A percentile compares a stretch with the other conserved stretches of the same genome.
Evolutionary conservation across 2,113 vertebrate species (phyloP).

Genomic region (Pollachius pollachius): DNA sequence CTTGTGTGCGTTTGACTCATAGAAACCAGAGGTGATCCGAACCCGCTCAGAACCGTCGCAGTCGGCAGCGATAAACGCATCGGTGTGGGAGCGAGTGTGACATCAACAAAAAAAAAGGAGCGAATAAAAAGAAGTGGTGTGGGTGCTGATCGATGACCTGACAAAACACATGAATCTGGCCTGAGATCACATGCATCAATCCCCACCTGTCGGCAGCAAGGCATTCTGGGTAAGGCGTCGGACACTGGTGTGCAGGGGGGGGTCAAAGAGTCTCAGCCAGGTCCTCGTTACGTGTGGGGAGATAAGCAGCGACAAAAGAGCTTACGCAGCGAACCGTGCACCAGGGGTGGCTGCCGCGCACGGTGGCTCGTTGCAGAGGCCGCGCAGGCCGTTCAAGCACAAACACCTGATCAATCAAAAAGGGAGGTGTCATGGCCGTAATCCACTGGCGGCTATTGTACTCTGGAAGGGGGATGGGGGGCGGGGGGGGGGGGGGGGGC

Average conservation of each 20-base stretch:
- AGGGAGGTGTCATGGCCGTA: constrained; percentile 6
- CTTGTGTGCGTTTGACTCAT: background rate
- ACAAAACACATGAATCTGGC: constrained; percentile 56
- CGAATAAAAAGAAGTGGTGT: constrained; percentile 10
- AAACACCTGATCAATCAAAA: constrained; percentile 53
- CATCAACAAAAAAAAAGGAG: constrained; percentile 42
- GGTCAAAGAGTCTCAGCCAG: constrained; percentile 60
- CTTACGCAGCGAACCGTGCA: constrained; percentile 41
- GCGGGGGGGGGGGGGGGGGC: too few relatives aligned
- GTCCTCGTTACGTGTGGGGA: constrained; percentile 42
- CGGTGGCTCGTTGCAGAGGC: constrained; percentile 36
- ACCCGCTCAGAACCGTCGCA: background rate
- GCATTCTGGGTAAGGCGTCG: constrained; percentile 56
- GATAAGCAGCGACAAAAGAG: constrained; percentile 53
- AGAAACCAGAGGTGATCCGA: constrained; percentile 20
- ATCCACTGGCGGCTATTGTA: background rate
- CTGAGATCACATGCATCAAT: constrained; percentile 56
- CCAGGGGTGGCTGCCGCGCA: too few relatives aligned
- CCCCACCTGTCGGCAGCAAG: constrained; percentile 63
- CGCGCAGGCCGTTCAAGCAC: constrained; percentile 26
- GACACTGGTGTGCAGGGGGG: constrained; percentile 37
- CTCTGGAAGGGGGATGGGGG: background rate
- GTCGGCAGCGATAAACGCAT: constrained; percentile 22
- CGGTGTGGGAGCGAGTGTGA: constrained; percentile 24
- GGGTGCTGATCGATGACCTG: constrained; percentile 59